A percentile compares a stretch with the other conserved stretches of the same genome.
phyloP scores from a whole-genome alignment of 1,140 invertebrate genomes.

The Scaptomyza hsui region DNA sequence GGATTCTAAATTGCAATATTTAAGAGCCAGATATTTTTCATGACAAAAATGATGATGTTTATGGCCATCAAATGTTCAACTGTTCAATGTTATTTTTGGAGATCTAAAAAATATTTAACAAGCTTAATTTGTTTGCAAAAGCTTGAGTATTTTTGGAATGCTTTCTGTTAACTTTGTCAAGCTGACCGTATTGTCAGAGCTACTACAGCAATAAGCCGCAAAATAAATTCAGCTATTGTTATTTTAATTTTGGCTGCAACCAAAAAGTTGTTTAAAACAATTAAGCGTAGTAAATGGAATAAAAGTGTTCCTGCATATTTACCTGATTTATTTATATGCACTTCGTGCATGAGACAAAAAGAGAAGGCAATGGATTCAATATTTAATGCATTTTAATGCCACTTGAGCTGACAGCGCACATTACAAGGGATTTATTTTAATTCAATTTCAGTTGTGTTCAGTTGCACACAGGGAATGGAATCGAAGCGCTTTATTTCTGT shows the following conservation, averaged over 20 bases:
- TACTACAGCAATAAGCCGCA: background rate
- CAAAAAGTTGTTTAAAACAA: conserved; percentile 7
- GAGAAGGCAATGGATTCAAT: conserved; percentile 23
- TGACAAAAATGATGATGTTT: conserved; percentile 8
- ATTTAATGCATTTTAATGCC: conserved; percentile 74
- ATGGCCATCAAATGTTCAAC: background rate
- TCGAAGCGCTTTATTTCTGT: background rate
- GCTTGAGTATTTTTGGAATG: background rate
- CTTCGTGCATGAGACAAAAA: conserved; percentile 41
- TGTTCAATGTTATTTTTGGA: conserved; percentile 32
- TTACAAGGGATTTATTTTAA: conserved; percentile 53
- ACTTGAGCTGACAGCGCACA: conserved; percentile 59
- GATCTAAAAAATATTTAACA: background rate
- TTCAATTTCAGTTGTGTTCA: conserved; percentile 37
- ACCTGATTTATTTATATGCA: conserved; percentile 70
- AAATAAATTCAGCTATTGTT: conserved; percentile 1
- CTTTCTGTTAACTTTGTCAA: too few relatives aligned
- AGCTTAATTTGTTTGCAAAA: background rate
- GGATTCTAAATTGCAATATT: conserved; percentile 65
- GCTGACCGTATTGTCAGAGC: background rate
- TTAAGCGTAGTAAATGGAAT: conserved; percentile 3
- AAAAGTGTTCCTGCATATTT: background rate
- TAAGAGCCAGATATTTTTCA: conserved; percentile 5
- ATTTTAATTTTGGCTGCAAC: background rate
- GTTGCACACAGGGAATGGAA: conserved; percentile 4